Evolutionary conservation across 2,797 vertebrate species (phyloP).

Genomic region (Pseudochirops cupreus): DNA sequence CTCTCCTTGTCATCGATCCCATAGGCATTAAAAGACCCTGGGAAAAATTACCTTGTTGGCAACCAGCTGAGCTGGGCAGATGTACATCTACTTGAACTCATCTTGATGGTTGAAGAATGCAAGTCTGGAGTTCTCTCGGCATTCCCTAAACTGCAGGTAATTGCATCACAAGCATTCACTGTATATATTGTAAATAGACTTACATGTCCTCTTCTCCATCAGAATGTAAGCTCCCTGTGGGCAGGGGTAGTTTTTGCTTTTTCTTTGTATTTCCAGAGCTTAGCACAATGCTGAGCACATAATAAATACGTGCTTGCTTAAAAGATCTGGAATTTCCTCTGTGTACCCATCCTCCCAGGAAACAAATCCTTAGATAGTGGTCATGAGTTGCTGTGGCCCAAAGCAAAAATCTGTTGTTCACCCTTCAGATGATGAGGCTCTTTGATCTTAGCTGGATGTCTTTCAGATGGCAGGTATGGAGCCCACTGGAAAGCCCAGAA

Average conservation of each 20-base stretch:
- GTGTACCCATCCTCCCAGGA: background rate
- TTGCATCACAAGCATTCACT: background rate
- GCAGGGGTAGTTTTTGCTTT: background rate
- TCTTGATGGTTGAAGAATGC: constrained; percentile 90
- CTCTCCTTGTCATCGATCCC: background rate
- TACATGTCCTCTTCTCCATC: background rate
- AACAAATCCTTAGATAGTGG: background rate
- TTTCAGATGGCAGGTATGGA: background rate
- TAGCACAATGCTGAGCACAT: background rate
- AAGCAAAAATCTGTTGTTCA: background rate
- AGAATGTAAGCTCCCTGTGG: background rate
- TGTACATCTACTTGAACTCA: constrained; percentile 89
- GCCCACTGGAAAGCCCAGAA: background rate
- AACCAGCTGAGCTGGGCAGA: constrained; percentile 91
- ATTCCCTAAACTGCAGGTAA: constrained; percentile 89
- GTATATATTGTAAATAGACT: no score
- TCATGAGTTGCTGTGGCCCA: background rate
- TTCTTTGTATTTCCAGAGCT: background rate
- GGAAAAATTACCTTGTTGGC: constrained; percentile 90
- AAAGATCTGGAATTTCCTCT: background rate
- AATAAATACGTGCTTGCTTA: background rate
- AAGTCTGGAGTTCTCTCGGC: constrained; percentile 84
- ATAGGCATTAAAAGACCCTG: constrained; percentile 87
- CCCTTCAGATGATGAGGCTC: background rate
- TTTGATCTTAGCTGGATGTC: background rate